A percentile compares a stretch with the other conserved stretches of the same genome.
Conservation (phyloP, 2,113 vertebrate species). For the Siniperca knerii region DNA sequence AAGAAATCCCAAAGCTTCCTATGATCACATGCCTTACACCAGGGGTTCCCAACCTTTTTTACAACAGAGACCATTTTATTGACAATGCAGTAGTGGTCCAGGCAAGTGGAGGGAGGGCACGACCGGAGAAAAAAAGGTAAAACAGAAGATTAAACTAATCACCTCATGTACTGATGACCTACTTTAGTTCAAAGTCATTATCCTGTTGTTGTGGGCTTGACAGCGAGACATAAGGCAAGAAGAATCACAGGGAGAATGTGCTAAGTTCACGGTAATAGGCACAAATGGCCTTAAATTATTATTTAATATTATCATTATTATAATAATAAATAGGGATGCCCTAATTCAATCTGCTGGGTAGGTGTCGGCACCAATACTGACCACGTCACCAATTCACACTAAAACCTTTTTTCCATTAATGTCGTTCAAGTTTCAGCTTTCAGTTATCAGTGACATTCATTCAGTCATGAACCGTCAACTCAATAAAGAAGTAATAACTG, state of each 20-base stretch:
- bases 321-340: not conserved
- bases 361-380: too few relatives aligned
- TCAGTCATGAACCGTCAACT: not conserved
- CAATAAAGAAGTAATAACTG: not conserved
- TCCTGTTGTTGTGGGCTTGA: not conserved
- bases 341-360: not conserved
- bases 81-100: not conserved
- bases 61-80: not conserved
- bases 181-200: constrained; percentile 8
- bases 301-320: not conserved
- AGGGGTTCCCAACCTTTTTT: not conserved
- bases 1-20: not conserved
- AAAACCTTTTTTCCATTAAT: not conserved
- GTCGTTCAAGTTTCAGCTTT: not conserved
- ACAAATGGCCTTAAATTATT: not conserved
- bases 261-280: not conserved
- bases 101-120: not conserved
- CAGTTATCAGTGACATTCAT: not conserved
- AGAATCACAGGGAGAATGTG: not conserved
- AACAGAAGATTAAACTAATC: not conserved
- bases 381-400: too few relatives aligned
- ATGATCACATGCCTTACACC: not conserved
- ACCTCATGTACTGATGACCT: not conserved
- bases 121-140: not conserved
- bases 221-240: not conserved